These are phyloP conservation scores for Dufourea novaeangliae DNA, from an alignment of 1,140 invertebrate species.

Conservation along the genomic window DNA sequence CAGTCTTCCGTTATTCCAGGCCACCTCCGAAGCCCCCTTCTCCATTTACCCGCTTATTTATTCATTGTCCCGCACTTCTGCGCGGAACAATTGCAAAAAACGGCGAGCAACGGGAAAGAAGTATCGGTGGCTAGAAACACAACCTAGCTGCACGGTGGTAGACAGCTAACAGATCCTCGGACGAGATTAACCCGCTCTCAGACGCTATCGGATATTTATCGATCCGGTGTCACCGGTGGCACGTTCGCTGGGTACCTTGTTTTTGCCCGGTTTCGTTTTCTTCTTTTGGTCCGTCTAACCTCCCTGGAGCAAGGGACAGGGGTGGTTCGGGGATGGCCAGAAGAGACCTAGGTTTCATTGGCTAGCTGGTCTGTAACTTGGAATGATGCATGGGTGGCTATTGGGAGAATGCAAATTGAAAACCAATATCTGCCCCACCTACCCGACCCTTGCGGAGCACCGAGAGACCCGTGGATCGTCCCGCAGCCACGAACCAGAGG, in stretches of 20 bases:
- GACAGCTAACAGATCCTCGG: constrained; percentile 19
- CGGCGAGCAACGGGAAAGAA: no score
- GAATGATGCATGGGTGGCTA: constrained; percentile 67
- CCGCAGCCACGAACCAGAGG: constrained; percentile 3
- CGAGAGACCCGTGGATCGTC: constrained; percentile 1
- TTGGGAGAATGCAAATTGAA: constrained; percentile 73
- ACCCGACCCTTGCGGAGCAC: constrained; percentile 21
- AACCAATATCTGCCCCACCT: constrained; percentile 64
- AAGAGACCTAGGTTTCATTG: constrained; percentile 21
- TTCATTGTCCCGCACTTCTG: constrained; percentile 11
- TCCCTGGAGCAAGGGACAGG: background rate
- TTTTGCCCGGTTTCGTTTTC: constrained; percentile 15
- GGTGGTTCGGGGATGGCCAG: background rate
- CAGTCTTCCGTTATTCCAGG: background rate
- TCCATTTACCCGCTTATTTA: constrained; percentile 24
- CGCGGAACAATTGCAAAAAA: background rate
- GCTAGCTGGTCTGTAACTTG: constrained; percentile 60
- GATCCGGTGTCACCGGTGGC: constrained; percentile 35
- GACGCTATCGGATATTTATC: constrained; percentile 70
- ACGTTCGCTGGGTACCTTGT: constrained; percentile 30
- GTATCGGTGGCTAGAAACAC: background rate
- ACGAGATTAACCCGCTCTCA: constrained; percentile 71
- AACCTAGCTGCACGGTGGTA: background rate
- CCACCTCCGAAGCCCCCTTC: background rate
- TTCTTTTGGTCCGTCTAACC: background rate